phyloP scores from a whole-genome alignment of 1,140 invertebrate species.

The Pseudomyrmex dendroicus region DNA sequence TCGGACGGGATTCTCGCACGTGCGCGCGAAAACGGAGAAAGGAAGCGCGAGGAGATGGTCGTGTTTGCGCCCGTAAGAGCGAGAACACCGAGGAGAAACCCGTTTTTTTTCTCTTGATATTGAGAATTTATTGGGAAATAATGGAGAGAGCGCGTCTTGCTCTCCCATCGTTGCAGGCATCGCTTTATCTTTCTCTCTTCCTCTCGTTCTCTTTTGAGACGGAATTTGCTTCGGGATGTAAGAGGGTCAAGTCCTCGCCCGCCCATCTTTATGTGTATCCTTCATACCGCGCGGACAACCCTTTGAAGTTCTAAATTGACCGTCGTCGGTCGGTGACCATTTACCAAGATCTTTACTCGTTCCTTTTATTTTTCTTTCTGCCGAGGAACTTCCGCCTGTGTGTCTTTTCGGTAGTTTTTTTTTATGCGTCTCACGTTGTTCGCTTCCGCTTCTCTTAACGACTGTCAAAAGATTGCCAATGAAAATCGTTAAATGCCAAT shows the following conservation, averaged over 20 bases:
- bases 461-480: constrained; percentile 62
- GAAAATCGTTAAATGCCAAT: constrained; percentile 54
- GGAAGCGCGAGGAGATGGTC: background rate
- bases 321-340: constrained; percentile 71
- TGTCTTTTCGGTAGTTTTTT: constrained; percentile 30
- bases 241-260: background rate
- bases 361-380: constrained; percentile 56
- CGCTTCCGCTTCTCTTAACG: constrained; percentile 43
- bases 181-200: background rate
- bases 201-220: constrained; percentile 18
- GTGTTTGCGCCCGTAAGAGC: background rate
- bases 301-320: constrained; percentile 81
- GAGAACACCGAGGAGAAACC: background rate
- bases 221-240: constrained; percentile 66
- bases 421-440: constrained; percentile 10
- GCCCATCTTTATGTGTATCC: constrained; percentile 67
- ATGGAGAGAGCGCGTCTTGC: constrained; percentile 69
- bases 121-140: constrained; percentile 77
- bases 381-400: constrained; percentile 43
- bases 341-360: constrained; percentile 72
- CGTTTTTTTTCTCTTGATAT: constrained; percentile 54
- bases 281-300: constrained; percentile 59
- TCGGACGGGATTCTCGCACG: constrained; percentile 64
- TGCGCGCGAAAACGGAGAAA: constrained; percentile 31
- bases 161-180: constrained; percentile 50